Conservation (phyloP, 1,140 invertebrate species). For the Adelges cooleyi region DNA sequence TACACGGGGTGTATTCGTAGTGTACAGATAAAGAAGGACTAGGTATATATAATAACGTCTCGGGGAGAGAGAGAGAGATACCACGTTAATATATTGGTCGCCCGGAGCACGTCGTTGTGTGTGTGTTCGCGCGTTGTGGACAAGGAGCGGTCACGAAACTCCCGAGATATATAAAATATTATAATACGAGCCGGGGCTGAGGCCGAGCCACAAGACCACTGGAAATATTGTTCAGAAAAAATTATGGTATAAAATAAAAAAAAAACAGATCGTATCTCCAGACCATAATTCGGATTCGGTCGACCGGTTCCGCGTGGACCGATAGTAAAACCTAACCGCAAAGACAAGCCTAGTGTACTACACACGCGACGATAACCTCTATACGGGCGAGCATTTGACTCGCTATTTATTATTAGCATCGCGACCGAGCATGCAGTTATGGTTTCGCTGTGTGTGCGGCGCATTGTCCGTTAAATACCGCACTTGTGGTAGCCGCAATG, state of each 20-base stretch:
- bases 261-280: slow-evolving; percentile 25
- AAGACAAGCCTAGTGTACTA: background rate
- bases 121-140: slow-evolving; percentile 2
- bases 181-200: slow-evolving; percentile 6
- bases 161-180: slow-evolving; percentile 27
- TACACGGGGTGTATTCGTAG: too few species aligned
- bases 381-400: background rate
- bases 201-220: slow-evolving; percentile 17
- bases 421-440: background rate
- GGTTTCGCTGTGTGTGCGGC: background rate
- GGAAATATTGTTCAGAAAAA: slow-evolving; percentile 25
- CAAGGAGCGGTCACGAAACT: slow-evolving; percentile 27
- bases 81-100: background rate
- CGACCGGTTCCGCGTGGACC: slow-evolving; percentile 19
- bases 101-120: slow-evolving; percentile 10
- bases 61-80: too few species aligned
- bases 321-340: background rate
- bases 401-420: slow-evolving; percentile 19
- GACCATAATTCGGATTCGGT: slow-evolving; percentile 28
- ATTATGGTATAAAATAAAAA: background rate
- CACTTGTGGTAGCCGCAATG: too few species aligned
- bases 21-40: too few species aligned
- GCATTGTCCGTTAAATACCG: background rate
- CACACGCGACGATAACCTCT: slow-evolving; percentile 2
- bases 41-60: too few species aligned